phyloP scores from a whole-genome alignment of 2,888 invertebrate species.

The Ashinkailepas kermadecensis region DNA sequence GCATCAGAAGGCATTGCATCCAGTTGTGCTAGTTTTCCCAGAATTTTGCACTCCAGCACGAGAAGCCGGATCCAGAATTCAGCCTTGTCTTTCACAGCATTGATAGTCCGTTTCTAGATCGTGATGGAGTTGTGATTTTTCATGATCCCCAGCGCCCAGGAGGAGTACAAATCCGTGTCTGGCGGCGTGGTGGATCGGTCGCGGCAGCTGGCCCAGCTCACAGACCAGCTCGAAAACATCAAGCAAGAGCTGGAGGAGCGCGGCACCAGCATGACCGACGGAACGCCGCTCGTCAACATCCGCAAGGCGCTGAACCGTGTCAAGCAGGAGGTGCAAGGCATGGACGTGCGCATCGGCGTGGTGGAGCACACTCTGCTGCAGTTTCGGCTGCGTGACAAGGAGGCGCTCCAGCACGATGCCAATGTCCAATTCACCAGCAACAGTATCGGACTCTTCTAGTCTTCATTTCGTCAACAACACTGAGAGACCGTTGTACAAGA shows the following conservation, averaged over 20 bases:
- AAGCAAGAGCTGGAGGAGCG: constrained; percentile 94
- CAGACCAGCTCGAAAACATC: constrained; percentile 79
- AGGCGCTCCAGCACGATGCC: not conserved
- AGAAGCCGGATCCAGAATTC: no score
- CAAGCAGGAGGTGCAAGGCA: constrained; percentile 85
- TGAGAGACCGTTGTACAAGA: no score
- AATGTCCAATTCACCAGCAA: not conserved
- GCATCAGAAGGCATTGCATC: no score
- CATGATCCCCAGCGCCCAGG: constrained; percentile 52
- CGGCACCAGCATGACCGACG: constrained; percentile 87
- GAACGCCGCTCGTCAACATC: constrained; percentile 85
- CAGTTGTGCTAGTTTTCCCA: no score
- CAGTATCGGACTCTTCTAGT: not conserved
- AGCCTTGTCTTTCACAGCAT: no score
- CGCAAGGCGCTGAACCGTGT: constrained; percentile 81
- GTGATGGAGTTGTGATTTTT: no score
- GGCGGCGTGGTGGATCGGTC: constrained; percentile 72
- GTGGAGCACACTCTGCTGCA: constrained; percentile 69
- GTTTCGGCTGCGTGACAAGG: constrained; percentile 47
- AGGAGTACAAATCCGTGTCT: constrained; percentile 70
- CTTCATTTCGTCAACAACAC: no score
- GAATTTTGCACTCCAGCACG: no score
- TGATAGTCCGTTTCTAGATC: no score
- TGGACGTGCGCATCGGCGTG: constrained; percentile 90
- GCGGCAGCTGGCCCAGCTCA: constrained; percentile 58